phyloP scores from a whole-genome alignment of 1,140 invertebrate genomes.

The Penaeus japonicus region DNA sequence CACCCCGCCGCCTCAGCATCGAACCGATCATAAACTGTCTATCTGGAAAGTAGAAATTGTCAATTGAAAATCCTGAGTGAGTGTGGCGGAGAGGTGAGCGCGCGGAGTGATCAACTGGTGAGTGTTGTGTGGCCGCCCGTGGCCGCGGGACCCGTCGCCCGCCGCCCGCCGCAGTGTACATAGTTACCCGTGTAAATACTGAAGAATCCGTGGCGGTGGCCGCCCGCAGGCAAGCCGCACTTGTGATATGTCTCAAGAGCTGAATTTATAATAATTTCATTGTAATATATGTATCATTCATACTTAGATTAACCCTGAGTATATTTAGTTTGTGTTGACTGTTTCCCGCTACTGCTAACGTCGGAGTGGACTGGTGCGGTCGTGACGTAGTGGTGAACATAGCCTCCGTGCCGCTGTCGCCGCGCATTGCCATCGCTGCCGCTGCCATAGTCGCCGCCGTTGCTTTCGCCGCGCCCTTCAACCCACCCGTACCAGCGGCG shows the following conservation, averaged over 20 bases:
- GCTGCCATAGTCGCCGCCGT: not conserved
- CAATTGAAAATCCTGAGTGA: not conserved
- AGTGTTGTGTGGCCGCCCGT: slow-evolving; percentile 25
- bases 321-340: slow-evolving; percentile 56
- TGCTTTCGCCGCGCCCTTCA: slow-evolving; percentile 25
- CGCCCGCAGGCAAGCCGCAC: slow-evolving; percentile 26
- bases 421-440: not conserved
- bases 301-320: slow-evolving; percentile 54
- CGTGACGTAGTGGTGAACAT: slow-evolving; percentile 22
- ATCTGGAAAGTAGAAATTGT: slow-evolving; percentile 21
- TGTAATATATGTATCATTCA: slow-evolving; percentile 57
- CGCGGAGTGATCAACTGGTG: slow-evolving; percentile 17
- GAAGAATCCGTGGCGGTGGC: slow-evolving; percentile 46
- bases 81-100: slow-evolving; percentile 14
- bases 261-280: slow-evolving; percentile 56
- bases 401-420: slow-evolving; percentile 7
- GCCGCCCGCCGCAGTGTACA: slow-evolving; percentile 48
- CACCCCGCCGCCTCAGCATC: not conserved
- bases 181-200: slow-evolving; percentile 43
- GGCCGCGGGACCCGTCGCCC: not conserved
- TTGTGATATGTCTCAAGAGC: slow-evolving; percentile 55
- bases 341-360: slow-evolving; percentile 47
- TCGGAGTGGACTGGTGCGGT: slow-evolving; percentile 38
- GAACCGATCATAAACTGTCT: not conserved
- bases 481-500: not conserved